Base-by-base conservation (phyloP, 2,888 invertebrate species). In the Stenchaetothrips biformis region DNA sequence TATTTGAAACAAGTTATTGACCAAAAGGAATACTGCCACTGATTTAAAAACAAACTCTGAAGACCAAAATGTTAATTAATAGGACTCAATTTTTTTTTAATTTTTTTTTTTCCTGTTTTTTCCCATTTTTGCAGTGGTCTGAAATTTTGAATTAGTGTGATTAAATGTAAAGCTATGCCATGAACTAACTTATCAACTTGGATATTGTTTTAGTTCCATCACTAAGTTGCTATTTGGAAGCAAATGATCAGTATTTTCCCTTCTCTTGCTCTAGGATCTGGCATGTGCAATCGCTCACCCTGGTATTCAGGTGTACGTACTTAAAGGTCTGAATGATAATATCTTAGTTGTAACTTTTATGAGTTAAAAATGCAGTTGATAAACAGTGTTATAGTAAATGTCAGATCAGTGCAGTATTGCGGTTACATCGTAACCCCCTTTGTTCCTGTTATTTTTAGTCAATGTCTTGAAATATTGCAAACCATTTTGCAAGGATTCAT, bases 391-490 rank as follows among this genome's bases (percentile, higher is more conserved):
- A 13, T 6, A 59, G 59, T 13, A 59, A 59, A 59, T 59, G 16
- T 59, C 67, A 74, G 37, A 37, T 21, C 67, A 25, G 67, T 74
- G 67, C 21, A 74, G 25, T 74, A 74, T 74, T 74, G 21, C 25
- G 53, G 59, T 59, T 59, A 13, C 0, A 18, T 16, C 6, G 59
- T 18, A 59, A 59, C 59, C 59, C 37, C 13, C 59, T 18, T 59
- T 25, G 67, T 74, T 74, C 67, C 67, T 74, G 59, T 59, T 59
- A 59, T 25, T 74, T 74, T 74, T 74, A 74, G 67, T 74, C 67
- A 74, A 74, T 74, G 25, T 74, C 67, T 25, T 25, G 7, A 21
- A 74, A 9, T 25, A 74, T 74, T 74, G 67, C 11, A 74, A 25
- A 25, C 67, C 7, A 25, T 74, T 11, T 37, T 25, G 67, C 67